phyloP scores from a whole-genome alignment of 2,113 vertebrate genomes.

The Serinus canaria region DNA sequence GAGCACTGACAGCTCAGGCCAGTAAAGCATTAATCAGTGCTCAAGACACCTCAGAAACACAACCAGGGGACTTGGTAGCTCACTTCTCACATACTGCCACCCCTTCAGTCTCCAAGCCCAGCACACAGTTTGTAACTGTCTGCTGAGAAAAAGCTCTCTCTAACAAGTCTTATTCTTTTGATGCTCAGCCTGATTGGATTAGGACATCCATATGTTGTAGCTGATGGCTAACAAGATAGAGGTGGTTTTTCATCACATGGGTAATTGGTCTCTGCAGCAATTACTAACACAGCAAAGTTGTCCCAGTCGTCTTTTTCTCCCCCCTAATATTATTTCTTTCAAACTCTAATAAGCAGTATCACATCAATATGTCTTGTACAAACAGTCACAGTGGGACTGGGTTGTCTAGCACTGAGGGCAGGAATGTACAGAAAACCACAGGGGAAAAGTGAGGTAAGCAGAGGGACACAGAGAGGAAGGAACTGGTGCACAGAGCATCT shows the following conservation, averaged over 20 bases:
- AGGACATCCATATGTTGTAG: not conserved
- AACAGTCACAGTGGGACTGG: not conserved
- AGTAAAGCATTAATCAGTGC: not conserved
- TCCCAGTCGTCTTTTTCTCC: not conserved
- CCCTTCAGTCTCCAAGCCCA: not conserved
- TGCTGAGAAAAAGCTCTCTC: not conserved
- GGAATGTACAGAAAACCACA: not conserved
- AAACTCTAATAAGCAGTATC: not conserved
- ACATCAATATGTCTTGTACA: not conserved
- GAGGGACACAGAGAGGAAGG: not conserved
- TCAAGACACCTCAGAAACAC: not conserved
- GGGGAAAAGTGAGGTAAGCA: not conserved
- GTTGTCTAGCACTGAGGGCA: not conserved
- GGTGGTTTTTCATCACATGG: not conserved
- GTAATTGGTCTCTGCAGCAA: not conserved
- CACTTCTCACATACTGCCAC: not conserved
- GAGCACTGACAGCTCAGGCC: not conserved
- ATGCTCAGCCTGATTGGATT: conserved; percentile 1
- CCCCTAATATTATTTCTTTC: not conserved
- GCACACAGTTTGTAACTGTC: not conserved
- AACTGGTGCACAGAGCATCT: not conserved
- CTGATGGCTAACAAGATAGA: conserved; percentile 26
- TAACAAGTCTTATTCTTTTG: not conserved
- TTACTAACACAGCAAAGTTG: not conserved
- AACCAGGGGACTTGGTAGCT: not conserved